Evolutionary conservation across 2,888 invertebrate genomes (phyloP), one percentile per base, ranked within the genome.

Genomic region (Cerastis rubricosa): DNA sequence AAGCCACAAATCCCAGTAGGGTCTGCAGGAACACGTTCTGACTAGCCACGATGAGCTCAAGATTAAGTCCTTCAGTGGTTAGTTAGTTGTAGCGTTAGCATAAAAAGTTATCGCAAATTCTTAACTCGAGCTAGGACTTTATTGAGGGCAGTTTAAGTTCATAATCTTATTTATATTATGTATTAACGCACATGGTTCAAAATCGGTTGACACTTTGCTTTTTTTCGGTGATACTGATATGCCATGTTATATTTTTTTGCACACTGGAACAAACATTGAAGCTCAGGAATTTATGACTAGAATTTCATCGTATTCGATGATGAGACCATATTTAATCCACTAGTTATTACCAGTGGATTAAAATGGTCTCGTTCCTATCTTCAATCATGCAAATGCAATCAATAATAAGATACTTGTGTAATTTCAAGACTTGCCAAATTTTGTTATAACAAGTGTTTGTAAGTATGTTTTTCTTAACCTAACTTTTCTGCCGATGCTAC

Each of bases 31-130:
- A 74, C 80, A 79, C 80, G 76, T 84, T 69, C 74, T 70, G 76
- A 87, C 61, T 83, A 63, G 72, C 76, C 67, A 25, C 72, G 71
- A 81, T 85, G 81, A 81, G 79, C 71, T 64, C 76, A 79, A 84
- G 89, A 83, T 86, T 84, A 81, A 80, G 73, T 80, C 64, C 71
- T 72, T 78, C 73, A 81, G 82, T 67, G 82, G 86, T 84, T 86
- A 78, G 78, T 85, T 86, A 83, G 54, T 54, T 6, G 82, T 89
- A 88, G 40, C 47, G 84, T 73, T 63, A 65, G 71, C 78, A 82
- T 19, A 85, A 43, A 49, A 70, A 57, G 5, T 51, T 51, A 25
- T 35, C 17, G 12, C 1, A 22, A 35, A 12, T 43, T 64, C 8
- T 43, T 43, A n/a, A 40, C 22, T 40, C 7, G 12, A n/a, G 43